Base-by-base conservation (phyloP, 2,797 vertebrate genomes). In the Taeniopygia guttata region DNA sequence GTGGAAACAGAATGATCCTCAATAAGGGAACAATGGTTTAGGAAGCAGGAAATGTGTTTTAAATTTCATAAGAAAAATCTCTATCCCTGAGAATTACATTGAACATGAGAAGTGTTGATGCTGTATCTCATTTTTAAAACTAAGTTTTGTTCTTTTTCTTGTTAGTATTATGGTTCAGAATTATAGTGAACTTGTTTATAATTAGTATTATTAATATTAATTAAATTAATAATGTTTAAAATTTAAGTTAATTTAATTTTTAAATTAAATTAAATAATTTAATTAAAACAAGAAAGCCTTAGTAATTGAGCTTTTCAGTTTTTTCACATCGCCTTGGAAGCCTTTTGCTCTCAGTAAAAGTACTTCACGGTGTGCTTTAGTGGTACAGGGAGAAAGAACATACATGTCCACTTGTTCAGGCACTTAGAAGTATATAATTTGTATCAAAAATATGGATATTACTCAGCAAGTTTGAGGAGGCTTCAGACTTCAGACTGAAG, bases 21-120 rank as follows among this genome's bases (percentile, higher is more conserved):
- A 48, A 13, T 72, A 79, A 75, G 26, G 32, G 25, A 85, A 84
- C 40, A 68, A 54, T 32, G 20, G 21, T 81, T 95, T 77, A 54
- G 40, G 34, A 78, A 84, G 63, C 11, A 63, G 32, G 27, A 90
- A 78, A 52, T 77, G 45, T 45, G 5, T 76, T 82, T 46, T 34
- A 79, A 95, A 84, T 75, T 77, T 67, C 7, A 11, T 42, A 17
- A 56, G 64, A 83, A 42, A 92, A 81, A 85, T 76, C 20, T 81
- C 25, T 59, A 13, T 40, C 58, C 17, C 32, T 12, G 19, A 87
- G 18, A 42, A 58, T 22, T 90, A 32, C 15, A 38, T 2, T 51
- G 36, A 89, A 26, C 30, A 22, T 63, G 26, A 84, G 54, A 80
- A 90, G 13, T n/a, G 6, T 26, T 90, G 49, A 66, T 22, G 43